Percentiles rank a stretch among this genome's conserved stretches.
phyloP scores from a whole-genome alignment of 2,113 vertebrate genomes.

The Prietella phreatophila region DNA sequence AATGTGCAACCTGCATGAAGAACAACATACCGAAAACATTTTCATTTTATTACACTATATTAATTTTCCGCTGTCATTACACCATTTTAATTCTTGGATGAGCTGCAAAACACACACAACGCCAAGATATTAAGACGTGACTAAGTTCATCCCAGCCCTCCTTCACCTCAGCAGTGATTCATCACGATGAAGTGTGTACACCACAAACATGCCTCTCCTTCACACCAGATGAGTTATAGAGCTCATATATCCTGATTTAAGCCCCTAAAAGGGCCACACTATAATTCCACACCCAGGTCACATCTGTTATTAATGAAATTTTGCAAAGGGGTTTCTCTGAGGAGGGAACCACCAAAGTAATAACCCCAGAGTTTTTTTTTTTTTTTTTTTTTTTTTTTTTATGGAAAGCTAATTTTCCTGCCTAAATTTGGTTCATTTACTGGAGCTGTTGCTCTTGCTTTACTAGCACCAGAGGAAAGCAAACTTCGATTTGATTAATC shows the following conservation, averaged over 20 bases:
- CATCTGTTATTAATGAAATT: conserved; percentile 63
- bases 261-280: conserved; percentile 47
- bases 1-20: conserved; percentile 25
- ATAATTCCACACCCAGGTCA: conserved; percentile 57
- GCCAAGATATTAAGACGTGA: conserved; percentile 6
- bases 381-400: conserved; percentile 48
- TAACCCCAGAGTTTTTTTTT: conserved; percentile 51
- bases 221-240: conserved; percentile 57
- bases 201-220: conserved; percentile 9
- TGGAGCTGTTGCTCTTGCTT: not conserved
- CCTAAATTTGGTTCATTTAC: not conserved
- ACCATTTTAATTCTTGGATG: conserved; percentile 35
- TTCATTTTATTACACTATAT: conserved; percentile 41
- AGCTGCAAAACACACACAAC: conserved; percentile 12
- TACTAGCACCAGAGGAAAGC: not conserved
- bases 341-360: conserved; percentile 61
- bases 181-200: conserved; percentile 40
- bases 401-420: conserved; percentile 46
- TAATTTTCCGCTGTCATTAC: conserved; percentile 34
- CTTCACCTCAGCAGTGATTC: conserved; percentile 37
- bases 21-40: conserved; percentile 45
- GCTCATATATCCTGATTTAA: conserved; percentile 59
- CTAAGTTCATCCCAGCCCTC: conserved; percentile 26
- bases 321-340: conserved; percentile 32
- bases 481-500: not conserved